These are phyloP conservation scores for Ectropis crepuscularia DNA, from an alignment of 2,888 invertebrate genomes.

Conservation along the genomic window DNA sequence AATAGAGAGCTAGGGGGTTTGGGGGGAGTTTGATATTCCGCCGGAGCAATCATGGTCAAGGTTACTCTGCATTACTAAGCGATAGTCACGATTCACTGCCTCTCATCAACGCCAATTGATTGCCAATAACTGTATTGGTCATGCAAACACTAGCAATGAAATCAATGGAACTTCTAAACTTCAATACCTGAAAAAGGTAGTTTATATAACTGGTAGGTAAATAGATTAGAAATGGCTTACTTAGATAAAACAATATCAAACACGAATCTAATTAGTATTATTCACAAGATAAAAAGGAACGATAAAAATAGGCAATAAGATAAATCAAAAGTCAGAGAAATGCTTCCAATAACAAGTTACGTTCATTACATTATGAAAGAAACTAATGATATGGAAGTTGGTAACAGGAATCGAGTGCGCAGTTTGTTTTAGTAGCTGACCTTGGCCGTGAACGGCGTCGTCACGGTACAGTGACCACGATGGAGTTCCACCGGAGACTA, in stretches of 20 bases:
- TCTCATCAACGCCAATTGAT: slow-evolving; percentile 52
- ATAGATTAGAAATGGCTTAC: background rate
- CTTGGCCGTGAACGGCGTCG: slow-evolving; percentile 82
- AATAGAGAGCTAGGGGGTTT: slow-evolving; percentile 49
- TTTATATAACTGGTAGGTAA: background rate
- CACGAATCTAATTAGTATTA: background rate
- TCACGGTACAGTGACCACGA: slow-evolving; percentile 77
- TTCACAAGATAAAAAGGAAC: slow-evolving; percentile 5
- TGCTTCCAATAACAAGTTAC: slow-evolving; percentile 13
- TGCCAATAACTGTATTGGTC: slow-evolving; percentile 19
- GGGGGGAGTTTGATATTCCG: slow-evolving; percentile 55
- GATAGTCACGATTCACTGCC: slow-evolving; percentile 59
- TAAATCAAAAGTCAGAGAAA: slow-evolving; percentile 1
- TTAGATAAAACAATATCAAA: background rate
- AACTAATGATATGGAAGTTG: slow-evolving; percentile 32
- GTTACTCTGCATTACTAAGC: slow-evolving; percentile 61
- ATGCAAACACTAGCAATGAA: slow-evolving; percentile 13
- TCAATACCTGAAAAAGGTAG: background rate
- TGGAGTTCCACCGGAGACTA: slow-evolving; percentile 70
- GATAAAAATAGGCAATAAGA: slow-evolving; percentile 15
- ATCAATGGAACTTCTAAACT: slow-evolving; percentile 6
- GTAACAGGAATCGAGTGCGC: slow-evolving; percentile 62
- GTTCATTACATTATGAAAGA: slow-evolving; percentile 29
- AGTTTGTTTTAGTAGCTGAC: slow-evolving; percentile 77
- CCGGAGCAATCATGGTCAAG: slow-evolving; percentile 73